Evolutionary conservation across 2,113 vertebrate genomes (phyloP), one percentile per base, ranked within the genome.

Genomic region (Anolis carolinensis): DNA sequence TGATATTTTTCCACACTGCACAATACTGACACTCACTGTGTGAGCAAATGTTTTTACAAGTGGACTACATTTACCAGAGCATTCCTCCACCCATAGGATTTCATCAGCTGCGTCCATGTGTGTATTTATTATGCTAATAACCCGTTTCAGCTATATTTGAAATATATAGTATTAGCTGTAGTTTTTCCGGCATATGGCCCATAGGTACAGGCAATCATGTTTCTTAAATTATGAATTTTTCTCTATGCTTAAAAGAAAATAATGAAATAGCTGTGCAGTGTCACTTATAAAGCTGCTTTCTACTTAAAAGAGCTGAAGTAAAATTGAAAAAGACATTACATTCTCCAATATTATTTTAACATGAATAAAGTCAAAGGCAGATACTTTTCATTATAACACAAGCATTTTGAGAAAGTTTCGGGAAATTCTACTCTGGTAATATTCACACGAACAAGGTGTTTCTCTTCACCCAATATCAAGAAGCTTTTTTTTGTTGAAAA

Each of bases 91-190:
- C 81, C 82, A 77, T 71, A 84, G 55, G 70, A 81, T 90, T 90
- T 84, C 80, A 75, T 73, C 50, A 84, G 79, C 82, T 86, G 72
- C 21, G 4, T 34, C 4, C 32, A 76, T 76, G 18, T 85, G 36
- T 70, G 23, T 90, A 86, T 71, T 92, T 90, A 75, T 80, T 89
- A 80, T 84, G 81, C 55, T 89, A 90, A 87, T 85, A 92, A 85
- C 68, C n/a, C 67, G 21, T 39, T 80, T 50, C 65, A 88, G 76
- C 87, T 87, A 87, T 82, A 75, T 91, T 85, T 85, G 78, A 90
- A 84, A 78, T 83, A 77, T 73, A 27, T 75, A 16, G 85, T 85
- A 84, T 59, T 83, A 85, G 36, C 20, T 74, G 70, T 50, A 83
- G 16, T 73, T 50, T 74, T 92, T 89, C 83, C 85, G 73, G 81